Evolutionary conservation across 1,140 invertebrate genomes (phyloP).

Genomic region (Drosophila prosaltans): DNA sequence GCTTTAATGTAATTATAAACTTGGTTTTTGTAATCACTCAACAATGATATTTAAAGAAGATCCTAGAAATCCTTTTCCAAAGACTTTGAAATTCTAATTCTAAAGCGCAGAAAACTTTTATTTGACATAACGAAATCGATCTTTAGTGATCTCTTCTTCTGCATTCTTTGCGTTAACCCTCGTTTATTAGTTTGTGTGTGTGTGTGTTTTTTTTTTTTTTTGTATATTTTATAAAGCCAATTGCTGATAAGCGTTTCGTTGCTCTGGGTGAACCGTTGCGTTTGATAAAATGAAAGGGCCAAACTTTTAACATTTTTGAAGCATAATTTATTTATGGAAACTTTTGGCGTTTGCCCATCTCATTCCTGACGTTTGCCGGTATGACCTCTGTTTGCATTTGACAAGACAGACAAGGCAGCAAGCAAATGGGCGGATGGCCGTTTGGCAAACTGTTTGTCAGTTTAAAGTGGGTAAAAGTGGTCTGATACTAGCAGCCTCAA

Average conservation of each 20-base stretch:
- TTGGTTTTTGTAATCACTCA: no score
- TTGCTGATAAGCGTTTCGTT: constrained; percentile 77
- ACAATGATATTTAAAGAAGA: no score
- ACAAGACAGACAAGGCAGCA: constrained; percentile 24
- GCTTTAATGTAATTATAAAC: no score
- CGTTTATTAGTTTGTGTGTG: constrained; percentile 24
- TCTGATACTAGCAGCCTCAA: constrained; percentile 37
- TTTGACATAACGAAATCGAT: no score
- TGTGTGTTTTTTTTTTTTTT: constrained; percentile 15
- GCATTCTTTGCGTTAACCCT: neutral
- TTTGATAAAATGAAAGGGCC: constrained; percentile 16
- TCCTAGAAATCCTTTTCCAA: no score
- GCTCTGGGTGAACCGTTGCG: constrained; percentile 29
- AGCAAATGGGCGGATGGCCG: constrained; percentile 6
- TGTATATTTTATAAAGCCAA: constrained; percentile 68
- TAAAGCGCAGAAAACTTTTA: no score
- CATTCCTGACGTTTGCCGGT: constrained; percentile 30
- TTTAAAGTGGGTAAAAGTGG: constrained; percentile 57
- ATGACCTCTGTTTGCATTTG: constrained; percentile 47
- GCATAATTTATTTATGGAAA: constrained; percentile 66
- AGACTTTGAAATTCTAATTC: no score
- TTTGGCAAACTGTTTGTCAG: constrained; percentile 31
- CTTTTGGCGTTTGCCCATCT: constrained; percentile 52
- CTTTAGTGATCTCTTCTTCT: no score
- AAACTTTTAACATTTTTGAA: constrained; percentile 31